Base-by-base conservation (phyloP, 1,140 invertebrate species). In the Drosophila varians region DNA sequence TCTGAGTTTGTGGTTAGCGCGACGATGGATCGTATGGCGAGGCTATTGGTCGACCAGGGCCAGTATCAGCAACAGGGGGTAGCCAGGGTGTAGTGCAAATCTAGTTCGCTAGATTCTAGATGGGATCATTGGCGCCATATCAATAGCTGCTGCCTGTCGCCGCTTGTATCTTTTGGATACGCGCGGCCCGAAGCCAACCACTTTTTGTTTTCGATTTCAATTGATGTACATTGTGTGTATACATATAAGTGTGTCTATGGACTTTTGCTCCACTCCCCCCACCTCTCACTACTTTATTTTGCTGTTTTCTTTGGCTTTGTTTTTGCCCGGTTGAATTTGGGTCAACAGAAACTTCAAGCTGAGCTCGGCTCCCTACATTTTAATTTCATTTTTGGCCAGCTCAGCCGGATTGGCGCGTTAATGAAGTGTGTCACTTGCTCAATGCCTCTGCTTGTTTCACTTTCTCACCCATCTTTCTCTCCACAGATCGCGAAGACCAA, bases 401-500 rank as follows among this genome's bases (percentile, higher is more conserved):
- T 74, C 70, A 74, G 60, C 38, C 51, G 36, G 48, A 57, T 66
- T 53, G 26, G 9, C 3, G 21, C 9, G 1, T 8, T 23, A 51
- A 56, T 48, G 25, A 74, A 74, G 70, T 66, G 51, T 74, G 70
- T 55, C 72, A 54, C 21, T 58, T 8, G 52, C 19, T 34, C 38
- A 56, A 38, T 31, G 4, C 16, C 25, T 53, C 18, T 42, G 16
- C 14, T 7, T 14, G n/a, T 12, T 38, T 18, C 21, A 11, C 4
- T 16, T 16, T 56, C 18, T 60, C 3, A 47, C 28, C 58, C 25
- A 56, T 40, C 36, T 42, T 7, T 12, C 40, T 68, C 16, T 11
- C 31, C 94, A 18, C 93, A 99, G 98, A 99, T 94, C 95, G 98
- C 38, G 99, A 99, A 93, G 98, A 99, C 92, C 99, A 99, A 93